Conservation (phyloP, 2,113 vertebrate genomes). For the Elephas maximus region DNA sequence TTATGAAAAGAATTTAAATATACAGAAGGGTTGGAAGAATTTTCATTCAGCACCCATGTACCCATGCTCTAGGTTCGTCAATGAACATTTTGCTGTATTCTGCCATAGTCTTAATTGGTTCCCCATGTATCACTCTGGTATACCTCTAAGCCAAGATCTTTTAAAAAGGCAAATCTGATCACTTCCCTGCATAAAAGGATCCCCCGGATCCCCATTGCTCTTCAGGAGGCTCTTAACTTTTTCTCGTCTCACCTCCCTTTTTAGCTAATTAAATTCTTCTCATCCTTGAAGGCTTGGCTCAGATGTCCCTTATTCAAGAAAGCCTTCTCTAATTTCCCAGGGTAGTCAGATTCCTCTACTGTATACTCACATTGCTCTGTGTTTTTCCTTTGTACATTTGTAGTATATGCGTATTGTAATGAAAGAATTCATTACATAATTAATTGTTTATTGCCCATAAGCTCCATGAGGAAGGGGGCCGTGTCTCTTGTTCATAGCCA, state of each 20-base stretch:
- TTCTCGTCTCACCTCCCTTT: neutral
- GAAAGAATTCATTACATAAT: conserved; percentile 3
- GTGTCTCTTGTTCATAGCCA: neutral
- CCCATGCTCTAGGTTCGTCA: neutral
- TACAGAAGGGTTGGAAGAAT: neutral
- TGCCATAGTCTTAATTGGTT: neutral
- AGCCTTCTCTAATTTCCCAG: neutral
- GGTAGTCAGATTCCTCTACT: neutral
- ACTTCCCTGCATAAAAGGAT: neutral
- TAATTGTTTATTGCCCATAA: neutral
- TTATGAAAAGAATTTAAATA: neutral
- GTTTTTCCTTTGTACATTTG: neutral
- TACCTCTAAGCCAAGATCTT: neutral
- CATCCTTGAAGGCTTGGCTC: conserved; percentile 37
- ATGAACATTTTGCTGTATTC: neutral
- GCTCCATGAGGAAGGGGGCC: neutral
- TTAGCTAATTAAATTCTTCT: conserved; percentile 48
- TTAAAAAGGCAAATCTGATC: neutral
- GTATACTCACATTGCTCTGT: neutral
- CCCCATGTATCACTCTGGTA: neutral
- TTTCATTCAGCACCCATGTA: neutral
- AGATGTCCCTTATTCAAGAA: conserved; percentile 55
- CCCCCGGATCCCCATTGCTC: neutral
- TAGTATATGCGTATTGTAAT: neutral
- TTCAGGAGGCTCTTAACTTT: neutral